Conservation (phyloP, 2,113 vertebrate genomes). For the Collichthys lucidus region DNA sequence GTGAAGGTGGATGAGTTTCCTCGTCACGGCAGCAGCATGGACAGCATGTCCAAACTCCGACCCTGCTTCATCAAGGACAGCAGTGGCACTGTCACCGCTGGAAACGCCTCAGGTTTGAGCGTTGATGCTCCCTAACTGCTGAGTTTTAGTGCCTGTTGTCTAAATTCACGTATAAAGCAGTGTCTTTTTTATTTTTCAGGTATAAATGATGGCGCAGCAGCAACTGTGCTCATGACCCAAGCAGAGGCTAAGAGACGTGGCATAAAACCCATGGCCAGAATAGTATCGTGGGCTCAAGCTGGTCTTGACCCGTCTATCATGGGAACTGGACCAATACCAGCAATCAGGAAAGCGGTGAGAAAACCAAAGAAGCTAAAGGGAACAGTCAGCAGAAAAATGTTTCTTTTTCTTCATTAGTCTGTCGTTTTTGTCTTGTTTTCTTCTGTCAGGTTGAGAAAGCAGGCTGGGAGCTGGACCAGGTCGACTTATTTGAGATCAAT, state of each 20-base stretch:
- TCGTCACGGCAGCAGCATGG: slow-evolving; percentile 90
- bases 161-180: background rate
- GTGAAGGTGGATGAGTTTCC: slow-evolving; percentile 93
- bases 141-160: background rate
- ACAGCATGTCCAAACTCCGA: slow-evolving; percentile 89
- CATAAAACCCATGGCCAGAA: slow-evolving; percentile 88
- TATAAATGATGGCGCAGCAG: slow-evolving; percentile 95
- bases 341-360: slow-evolving; percentile 95
- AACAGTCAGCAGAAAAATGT: background rate
- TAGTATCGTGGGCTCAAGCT: slow-evolving; percentile 92
- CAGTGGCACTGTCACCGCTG: slow-evolving; percentile 92
- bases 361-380: background rate
- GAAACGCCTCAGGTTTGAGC: slow-evolving; percentile 92
- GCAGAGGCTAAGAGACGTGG: slow-evolving; percentile 89
- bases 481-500: slow-evolving; percentile 96
- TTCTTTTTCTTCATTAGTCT: background rate
- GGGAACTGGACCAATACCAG: slow-evolving; percentile 93
- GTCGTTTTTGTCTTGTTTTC: background rate
- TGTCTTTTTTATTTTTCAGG: slow-evolving; percentile 79
- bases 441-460: slow-evolving; percentile 89
- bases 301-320: slow-evolving; percentile 95
- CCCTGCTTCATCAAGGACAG: slow-evolving; percentile 91
- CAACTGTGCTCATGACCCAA: slow-evolving; percentile 93
- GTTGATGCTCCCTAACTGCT: background rate
- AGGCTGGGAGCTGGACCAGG: slow-evolving; percentile 90